Percentiles rank a stretch among this genome's conserved stretches.
Conservation (phyloP, 2,113 vertebrate species). For the Tragelaphus imberbis region DNA sequence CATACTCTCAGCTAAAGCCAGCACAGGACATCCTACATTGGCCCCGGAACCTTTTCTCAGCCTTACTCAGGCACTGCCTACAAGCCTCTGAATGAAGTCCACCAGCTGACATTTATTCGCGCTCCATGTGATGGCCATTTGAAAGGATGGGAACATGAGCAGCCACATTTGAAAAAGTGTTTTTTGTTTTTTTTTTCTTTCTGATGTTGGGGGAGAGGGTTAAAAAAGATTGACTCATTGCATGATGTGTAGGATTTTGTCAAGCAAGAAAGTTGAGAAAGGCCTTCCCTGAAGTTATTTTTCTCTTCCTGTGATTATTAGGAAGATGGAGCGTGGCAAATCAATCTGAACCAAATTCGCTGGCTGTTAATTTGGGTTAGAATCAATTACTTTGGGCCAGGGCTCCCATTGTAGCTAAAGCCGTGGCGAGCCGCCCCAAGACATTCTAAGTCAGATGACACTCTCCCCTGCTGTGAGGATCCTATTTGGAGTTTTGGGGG, state of each 20-base stretch:
- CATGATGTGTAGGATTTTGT: background rate
- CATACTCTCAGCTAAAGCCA: background rate
- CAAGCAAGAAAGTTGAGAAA: background rate
- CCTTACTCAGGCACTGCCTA: background rate
- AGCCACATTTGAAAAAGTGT: background rate
- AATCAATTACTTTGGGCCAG: background rate
- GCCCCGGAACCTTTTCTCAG: background rate
- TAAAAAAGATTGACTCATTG: background rate
- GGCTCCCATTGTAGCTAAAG: background rate
- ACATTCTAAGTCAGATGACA: background rate
- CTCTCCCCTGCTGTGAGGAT: background rate
- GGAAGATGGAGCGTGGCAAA: background rate
- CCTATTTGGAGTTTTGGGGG: background rate
- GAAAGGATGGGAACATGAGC: background rate
- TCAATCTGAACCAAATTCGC: background rate
- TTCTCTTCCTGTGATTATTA: background rate
- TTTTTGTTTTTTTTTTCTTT: background rate
- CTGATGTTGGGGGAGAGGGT: background rate
- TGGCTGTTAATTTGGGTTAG: background rate
- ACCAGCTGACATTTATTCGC: background rate
- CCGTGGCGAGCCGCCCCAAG: accelerated
- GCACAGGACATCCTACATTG: background rate
- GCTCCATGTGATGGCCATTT: background rate
- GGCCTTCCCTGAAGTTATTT: background rate
- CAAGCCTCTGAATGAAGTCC: background rate